Percentiles rank a stretch among this genome's conserved stretches.
Conservation (phyloP, 2,797 vertebrate genomes). For the Avahi laniger region DNA sequence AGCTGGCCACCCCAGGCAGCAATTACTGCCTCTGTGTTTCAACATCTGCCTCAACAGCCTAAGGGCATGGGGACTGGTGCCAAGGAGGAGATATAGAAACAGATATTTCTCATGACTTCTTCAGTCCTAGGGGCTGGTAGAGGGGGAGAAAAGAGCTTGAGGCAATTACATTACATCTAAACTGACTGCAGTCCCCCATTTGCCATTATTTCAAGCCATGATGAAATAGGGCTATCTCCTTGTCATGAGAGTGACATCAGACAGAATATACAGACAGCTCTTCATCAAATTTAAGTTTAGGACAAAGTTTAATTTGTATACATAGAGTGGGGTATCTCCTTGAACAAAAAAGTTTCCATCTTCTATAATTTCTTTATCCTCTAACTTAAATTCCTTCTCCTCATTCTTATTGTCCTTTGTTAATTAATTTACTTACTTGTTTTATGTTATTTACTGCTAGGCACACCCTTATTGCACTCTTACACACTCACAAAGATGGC, state of each 20-base stretch:
- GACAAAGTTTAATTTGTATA: conserved; percentile 12
- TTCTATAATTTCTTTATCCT: background rate
- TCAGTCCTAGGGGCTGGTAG: background rate
- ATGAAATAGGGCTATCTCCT: background rate
- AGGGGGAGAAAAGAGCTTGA: background rate
- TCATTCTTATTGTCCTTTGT: background rate
- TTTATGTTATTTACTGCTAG: background rate
- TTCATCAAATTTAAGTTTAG: conserved; percentile 14
- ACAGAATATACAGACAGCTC: background rate
- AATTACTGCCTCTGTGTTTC: conserved; percentile 83
- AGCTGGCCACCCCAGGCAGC: conserved; percentile 82
- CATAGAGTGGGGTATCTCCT: background rate
- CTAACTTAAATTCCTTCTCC: background rate
- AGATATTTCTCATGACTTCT: conserved; percentile 21
- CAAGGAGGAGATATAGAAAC: conserved; percentile 28
- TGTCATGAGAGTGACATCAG: background rate
- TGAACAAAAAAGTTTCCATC: background rate
- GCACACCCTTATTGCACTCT: background rate
- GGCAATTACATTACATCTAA: background rate
- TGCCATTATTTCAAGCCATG: background rate
- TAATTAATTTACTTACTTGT: conserved; percentile 3
- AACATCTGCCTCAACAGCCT: conserved; percentile 75
- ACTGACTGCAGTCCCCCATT: background rate
- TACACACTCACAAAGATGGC: background rate
- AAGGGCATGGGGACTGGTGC: conserved; percentile 62